Evolutionary conservation across 2,888 invertebrate genomes (phyloP), one percentile per base, ranked within the genome.

Genomic region (Lasioglossum malachurum): DNA sequence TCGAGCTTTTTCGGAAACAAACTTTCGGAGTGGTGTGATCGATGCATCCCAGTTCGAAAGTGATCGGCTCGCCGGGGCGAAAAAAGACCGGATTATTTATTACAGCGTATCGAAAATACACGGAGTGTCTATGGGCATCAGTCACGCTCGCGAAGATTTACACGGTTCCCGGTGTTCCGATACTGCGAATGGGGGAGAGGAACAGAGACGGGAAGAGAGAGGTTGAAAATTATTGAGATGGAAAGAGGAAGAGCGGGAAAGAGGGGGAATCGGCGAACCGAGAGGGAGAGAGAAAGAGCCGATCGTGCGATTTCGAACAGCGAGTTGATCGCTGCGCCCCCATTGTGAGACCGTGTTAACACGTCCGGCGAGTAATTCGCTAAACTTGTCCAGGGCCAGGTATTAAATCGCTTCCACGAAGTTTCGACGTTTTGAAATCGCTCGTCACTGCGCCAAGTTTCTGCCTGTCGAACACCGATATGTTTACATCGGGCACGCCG

Each of bases 401-500:
- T 79, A 81, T 91, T 87, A 86, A 88, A 90, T 89, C 89, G 87
- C 71, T 64, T 75, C 78, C 75, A 74, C 69, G 74, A 84, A 88
- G 84, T 84, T 83, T 83, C 82, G 86, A 89, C 86, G 85, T 85
- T 91, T 88, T 78, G 72, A 84, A 90, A 90, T 86, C 81, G 78
- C 77, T 84, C 84, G 81, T 83, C 83, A 78, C 78, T 71, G 53
- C 57, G 46, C 71, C 78, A 74, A 49, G 83, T 73, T 80, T 23
- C 75, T 44, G 73, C 69, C 77, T 75, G 83, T 76, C 79, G 74
- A 74, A 67, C 76, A 67, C 76, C 67, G 75, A 80, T 60, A 38
- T 53, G 84, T 80, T 83, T 75, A 53, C 49, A 14, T 74, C 14
- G 16, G 31, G 46, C 16, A 23, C 16, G 16, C 16, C 16, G 16